These are phyloP conservation scores for Andrena marginata DNA, from an alignment of 2,888 invertebrate genomes.

Conservation along the genomic window DNA sequence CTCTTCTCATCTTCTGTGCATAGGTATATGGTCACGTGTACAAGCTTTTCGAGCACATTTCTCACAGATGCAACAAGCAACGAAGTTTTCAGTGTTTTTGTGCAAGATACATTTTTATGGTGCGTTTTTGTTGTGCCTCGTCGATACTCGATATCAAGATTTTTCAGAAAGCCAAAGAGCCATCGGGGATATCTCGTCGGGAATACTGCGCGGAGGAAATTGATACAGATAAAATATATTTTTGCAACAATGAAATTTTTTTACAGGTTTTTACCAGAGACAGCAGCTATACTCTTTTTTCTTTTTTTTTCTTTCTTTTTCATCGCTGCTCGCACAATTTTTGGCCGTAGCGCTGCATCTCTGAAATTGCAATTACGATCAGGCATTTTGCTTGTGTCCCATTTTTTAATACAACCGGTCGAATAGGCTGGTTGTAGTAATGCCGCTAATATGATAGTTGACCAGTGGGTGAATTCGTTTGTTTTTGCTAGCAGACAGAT, in stretches of 20 bases:
- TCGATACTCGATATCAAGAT: not conserved
- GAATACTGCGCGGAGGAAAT: not conserved
- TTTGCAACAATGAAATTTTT: constrained; percentile 39
- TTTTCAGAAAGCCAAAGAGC: constrained; percentile 1
- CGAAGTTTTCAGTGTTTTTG: constrained; percentile 1
- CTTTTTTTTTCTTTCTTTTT: not conserved
- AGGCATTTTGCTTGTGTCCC: too few species aligned
- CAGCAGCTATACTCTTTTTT: constrained; percentile 4
- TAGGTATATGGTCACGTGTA: too few species aligned
- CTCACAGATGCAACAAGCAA: not conserved
- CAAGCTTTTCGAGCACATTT: not conserved
- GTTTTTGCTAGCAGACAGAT: not conserved
- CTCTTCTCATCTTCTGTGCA: too few species aligned
- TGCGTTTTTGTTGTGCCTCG: not conserved
- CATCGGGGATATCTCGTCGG: not conserved
- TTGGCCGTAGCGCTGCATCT: not conserved
- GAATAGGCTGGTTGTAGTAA: too few species aligned
- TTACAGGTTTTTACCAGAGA: constrained; percentile 43
- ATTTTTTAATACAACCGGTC: too few species aligned
- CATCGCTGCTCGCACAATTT: not conserved
- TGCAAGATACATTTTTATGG: not conserved
- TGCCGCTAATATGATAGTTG: too few species aligned
- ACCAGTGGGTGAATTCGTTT: not conserved
- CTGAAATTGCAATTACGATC: not conserved
- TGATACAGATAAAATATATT: constrained; percentile 27